These are phyloP conservation scores for Eulemur mongoz DNA, from an alignment of 2,797 vertebrate genomes.

Conservation along the genomic window DNA sequence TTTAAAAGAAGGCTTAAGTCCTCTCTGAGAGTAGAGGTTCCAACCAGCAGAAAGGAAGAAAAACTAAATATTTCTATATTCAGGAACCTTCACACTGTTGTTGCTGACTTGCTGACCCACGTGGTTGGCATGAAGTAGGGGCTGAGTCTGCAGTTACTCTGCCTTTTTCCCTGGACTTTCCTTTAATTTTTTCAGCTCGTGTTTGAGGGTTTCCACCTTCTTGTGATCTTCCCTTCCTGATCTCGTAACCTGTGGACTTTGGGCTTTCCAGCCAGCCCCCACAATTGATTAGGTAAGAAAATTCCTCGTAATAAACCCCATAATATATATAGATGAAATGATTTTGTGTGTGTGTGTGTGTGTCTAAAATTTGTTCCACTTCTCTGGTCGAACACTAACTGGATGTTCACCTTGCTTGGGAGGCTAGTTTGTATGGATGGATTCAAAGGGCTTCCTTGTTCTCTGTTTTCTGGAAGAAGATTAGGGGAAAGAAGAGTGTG, in stretches of 20 bases:
- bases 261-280: background rate
- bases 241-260: background rate
- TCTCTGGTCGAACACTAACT: background rate
- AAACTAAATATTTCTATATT: background rate
- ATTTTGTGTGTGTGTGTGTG: too few species aligned
- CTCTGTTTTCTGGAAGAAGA: background rate
- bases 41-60: background rate
- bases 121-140: background rate
- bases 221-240: background rate
- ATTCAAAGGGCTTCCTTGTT: background rate
- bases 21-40: background rate
- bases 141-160: background rate
- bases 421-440: background rate
- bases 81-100: background rate
- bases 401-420: background rate
- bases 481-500: background rate
- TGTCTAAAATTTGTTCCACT: background rate
- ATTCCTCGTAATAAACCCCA: background rate
- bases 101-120: background rate
- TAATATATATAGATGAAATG: background rate
- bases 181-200: background rate
- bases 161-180: background rate
- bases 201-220: background rate
- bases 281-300: background rate
- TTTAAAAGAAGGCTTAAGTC: background rate